Evolutionary conservation across 2,113 vertebrate species (phyloP).

Genomic region (Pogona vitticeps): DNA sequence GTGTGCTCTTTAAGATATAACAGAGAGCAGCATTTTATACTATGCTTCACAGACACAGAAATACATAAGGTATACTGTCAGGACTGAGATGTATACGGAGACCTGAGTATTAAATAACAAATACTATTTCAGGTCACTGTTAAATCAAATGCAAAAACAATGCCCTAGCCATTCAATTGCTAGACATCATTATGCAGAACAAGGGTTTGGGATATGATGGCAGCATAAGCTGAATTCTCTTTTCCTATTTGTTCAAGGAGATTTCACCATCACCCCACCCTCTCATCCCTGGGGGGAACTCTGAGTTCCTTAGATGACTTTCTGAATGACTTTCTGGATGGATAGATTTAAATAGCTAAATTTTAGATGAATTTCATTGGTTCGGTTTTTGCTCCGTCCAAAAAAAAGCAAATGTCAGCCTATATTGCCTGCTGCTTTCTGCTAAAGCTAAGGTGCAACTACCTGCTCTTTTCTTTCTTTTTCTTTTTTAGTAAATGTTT

Average conservation of each 20-base stretch:
- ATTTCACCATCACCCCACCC: neutral
- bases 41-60: conserved; percentile 4
- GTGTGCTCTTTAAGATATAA: neutral
- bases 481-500: neutral
- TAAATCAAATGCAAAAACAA: conserved; percentile 32
- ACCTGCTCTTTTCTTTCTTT: too few species aligned
- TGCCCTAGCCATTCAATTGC: neutral
- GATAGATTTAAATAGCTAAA: neutral
- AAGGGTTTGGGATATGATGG: neutral
- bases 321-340: conserved; percentile 25
- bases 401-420: conserved; percentile 19
- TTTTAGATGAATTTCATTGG: conserved; percentile 16
- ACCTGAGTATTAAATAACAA: conserved; percentile 19
- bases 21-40: conserved; percentile 43
- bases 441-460: neutral
- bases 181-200: neutral
- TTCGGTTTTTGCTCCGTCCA: conserved; percentile 22
- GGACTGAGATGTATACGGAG: conserved; percentile 17
- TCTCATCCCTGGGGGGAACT: neutral
- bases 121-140: conserved; percentile 36
- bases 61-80: neutral
- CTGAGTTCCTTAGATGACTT: conserved; percentile 6
- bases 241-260: neutral
- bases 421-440: conserved; percentile 15
- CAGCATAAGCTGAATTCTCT: neutral